phyloP scores from a whole-genome alignment of 2,797 vertebrate species.

The Onychomys leucogaster region DNA sequence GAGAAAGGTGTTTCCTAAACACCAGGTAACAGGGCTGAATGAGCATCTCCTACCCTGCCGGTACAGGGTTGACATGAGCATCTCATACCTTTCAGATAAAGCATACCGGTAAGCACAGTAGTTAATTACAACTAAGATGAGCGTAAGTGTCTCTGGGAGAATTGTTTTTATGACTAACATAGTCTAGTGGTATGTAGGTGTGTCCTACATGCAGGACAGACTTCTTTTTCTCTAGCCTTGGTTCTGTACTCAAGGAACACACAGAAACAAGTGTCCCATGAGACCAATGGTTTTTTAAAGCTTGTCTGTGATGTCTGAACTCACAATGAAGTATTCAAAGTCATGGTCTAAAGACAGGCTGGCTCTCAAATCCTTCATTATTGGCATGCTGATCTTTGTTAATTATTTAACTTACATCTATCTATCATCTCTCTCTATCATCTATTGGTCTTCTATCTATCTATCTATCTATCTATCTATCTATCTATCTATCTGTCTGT shows the following conservation, averaged over 20 bases:
- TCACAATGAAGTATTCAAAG: background rate
- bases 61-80: too few species aligned
- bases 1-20: background rate
- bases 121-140: background rate
- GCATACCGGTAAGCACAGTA: background rate
- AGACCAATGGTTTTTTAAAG: background rate
- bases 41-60: background rate
- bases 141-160: background rate
- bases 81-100: background rate
- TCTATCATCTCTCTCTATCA: too few species aligned
- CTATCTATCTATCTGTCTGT: background rate
- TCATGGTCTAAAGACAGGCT: background rate
- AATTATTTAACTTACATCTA: background rate
- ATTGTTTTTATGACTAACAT: background rate
- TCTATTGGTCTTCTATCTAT: too few species aligned
- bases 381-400: background rate
- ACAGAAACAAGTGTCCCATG: background rate
- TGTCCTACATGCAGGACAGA: accelerated
- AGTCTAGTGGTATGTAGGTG: background rate
- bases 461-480: too few species aligned
- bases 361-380: background rate
- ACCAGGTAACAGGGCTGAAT: background rate
- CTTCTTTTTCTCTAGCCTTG: background rate
- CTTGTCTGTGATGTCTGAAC: background rate
- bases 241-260: background rate